Evolutionary conservation across 2,797 vertebrate species (phyloP).

Genomic region (Gallirallus australis): DNA sequence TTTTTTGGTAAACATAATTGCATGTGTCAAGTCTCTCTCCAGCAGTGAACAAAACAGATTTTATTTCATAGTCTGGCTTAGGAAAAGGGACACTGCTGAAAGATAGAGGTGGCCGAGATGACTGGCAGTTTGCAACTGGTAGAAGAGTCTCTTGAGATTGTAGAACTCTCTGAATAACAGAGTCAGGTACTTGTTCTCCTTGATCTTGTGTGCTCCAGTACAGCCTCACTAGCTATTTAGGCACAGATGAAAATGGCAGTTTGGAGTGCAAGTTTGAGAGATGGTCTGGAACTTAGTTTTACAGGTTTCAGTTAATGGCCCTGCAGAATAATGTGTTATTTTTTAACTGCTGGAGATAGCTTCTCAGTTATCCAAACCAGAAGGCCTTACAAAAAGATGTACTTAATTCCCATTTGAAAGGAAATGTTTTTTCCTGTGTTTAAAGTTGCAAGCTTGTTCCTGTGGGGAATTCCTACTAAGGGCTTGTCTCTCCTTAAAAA

Average conservation of each 20-base stretch:
- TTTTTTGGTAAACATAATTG: background rate
- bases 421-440: background rate
- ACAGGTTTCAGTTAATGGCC: background rate
- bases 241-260: background rate
- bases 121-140: background rate
- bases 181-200: background rate
- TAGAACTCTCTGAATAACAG: background rate
- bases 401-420: background rate
- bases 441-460: constrained; percentile 12
- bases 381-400: background rate
- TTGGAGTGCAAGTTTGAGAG: background rate
- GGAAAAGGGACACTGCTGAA: background rate
- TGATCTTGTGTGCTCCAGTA: background rate
- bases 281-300: background rate
- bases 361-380: background rate
- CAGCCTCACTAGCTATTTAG: background rate
- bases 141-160: background rate
- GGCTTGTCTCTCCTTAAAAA: constrained; percentile 20
- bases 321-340: background rate
- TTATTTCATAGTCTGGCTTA: background rate
- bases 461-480: constrained; percentile 38
- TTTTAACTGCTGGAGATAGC: background rate
- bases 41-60: background rate
- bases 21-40: background rate
- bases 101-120: background rate